A percentile compares a stretch with the other conserved stretches of the same genome.
Conservation (phyloP, 2,797 vertebrate species). For the Avahi laniger region DNA sequence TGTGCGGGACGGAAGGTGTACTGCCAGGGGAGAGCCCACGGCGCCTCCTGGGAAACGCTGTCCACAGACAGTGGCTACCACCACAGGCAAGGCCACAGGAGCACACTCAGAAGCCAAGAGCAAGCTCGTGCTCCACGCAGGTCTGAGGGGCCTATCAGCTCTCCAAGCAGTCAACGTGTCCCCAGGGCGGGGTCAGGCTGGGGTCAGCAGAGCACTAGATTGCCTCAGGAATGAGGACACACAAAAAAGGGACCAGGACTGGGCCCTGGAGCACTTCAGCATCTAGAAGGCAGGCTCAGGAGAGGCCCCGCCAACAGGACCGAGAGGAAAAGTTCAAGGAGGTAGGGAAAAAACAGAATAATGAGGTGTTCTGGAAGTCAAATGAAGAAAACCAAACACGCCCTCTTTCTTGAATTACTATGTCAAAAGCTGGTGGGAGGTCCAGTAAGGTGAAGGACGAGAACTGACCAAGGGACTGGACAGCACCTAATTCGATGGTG, state of each 20-base stretch:
- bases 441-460: not conserved
- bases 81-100: rapidly evolving
- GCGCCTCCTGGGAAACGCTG: not conserved
- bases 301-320: not conserved
- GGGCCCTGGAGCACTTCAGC: not conserved
- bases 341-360: not conserved
- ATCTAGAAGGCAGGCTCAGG: not conserved
- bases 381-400: not conserved
- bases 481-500: too few species aligned
- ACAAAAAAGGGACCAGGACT: not conserved
- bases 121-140: not conserved
- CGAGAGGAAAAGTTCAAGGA: not conserved
- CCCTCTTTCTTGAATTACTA: not conserved
- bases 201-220: not conserved
- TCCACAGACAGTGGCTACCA: too few species aligned
- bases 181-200: not conserved
- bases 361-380: not conserved
- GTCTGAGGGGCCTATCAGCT: too few species aligned
- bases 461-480: not conserved
- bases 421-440: not conserved
- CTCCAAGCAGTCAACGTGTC: not conserved
- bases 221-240: not conserved
- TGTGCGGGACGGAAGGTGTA: not conserved
- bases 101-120: not conserved
- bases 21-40: too few species aligned